Conservation (phyloP, 2,113 vertebrate genomes). For the Excalfactoria chinensis region DNA sequence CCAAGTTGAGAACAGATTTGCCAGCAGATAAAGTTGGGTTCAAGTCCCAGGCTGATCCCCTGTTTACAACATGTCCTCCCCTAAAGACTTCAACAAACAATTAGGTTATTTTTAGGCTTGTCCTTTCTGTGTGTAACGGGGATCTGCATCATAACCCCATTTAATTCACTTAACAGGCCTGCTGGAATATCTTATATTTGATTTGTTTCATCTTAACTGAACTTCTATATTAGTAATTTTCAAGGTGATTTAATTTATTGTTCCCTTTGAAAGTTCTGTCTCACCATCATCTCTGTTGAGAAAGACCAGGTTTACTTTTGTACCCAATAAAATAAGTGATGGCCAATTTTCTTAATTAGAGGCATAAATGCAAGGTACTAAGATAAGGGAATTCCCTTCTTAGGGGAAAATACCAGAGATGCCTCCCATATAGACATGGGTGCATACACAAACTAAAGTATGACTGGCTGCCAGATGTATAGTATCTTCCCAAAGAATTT, state of each 20-base stretch:
- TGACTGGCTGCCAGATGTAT: background rate
- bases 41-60: conserved; percentile 82
- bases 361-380: background rate
- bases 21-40: conserved; percentile 84
- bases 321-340: background rate
- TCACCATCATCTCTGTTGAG: background rate
- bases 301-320: background rate
- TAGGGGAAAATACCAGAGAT: background rate
- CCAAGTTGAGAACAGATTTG: conserved; percentile 76
- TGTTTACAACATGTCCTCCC: conserved; percentile 84
- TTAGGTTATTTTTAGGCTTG: background rate
- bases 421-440: background rate
- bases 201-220: background rate
- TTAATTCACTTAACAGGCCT: background rate
- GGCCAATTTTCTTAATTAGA: background rate
- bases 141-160: background rate
- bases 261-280: background rate
- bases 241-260: background rate
- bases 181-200: background rate
- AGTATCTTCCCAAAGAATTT: background rate
- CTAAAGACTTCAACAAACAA: conserved; percentile 80
- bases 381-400: background rate
- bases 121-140: background rate
- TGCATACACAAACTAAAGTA: background rate
- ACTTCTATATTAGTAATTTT: background rate